Base-by-base conservation (phyloP, 1,140 invertebrate species). In the Aleiodes sp. region DNA sequence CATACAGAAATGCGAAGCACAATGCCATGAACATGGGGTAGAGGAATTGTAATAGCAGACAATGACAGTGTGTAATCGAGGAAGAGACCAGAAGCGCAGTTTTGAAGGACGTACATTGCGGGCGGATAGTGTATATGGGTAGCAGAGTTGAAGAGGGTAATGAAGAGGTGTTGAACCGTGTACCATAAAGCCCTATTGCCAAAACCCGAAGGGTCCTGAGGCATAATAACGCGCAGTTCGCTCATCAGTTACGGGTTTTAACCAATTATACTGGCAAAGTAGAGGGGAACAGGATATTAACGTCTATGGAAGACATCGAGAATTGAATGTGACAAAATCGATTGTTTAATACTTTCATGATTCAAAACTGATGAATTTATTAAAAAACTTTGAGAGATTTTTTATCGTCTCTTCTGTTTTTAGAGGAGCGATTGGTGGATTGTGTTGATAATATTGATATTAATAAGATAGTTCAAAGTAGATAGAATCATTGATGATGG, bases 171-270 rank as follows among this genome's bases (percentile, higher is more conserved):
- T 86, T 82, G 83, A 84, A 84, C 78, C 83, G 82, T 85, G 79
- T 79, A 76, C 82, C 75, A 74, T 76, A 84, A 81, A 79, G 79
- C 79, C 60, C 67, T 69, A 63, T 69, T 69, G 67, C 59, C 74
- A 59, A 68, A 80, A 77, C 79, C 77, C 76, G 73, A 80, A 80
- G 81, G 80, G 79, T 77, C 79, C 68, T 64, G 31, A 78, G 67
- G 76, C 78, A 83, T 85, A 84, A 86, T 86, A 84, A 84, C 79
- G 81, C 79, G 78, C 76, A 79, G 83, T 78, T 81, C 80, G 77
- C 78, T 84, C 78, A 82, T 85, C 82, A 82, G 79, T 85, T 80
- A 85, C 84, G 83, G 84, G 84, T 84, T 84, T 86, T 85, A 86
- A 81, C 79, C 83, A 85, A 86, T 86, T 80, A 83, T 68, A 46